Evolutionary conservation across 2,113 vertebrate species (phyloP), one percentile per base, ranked within the genome.

Genomic region (Xiphophorus couchianus): DNA sequence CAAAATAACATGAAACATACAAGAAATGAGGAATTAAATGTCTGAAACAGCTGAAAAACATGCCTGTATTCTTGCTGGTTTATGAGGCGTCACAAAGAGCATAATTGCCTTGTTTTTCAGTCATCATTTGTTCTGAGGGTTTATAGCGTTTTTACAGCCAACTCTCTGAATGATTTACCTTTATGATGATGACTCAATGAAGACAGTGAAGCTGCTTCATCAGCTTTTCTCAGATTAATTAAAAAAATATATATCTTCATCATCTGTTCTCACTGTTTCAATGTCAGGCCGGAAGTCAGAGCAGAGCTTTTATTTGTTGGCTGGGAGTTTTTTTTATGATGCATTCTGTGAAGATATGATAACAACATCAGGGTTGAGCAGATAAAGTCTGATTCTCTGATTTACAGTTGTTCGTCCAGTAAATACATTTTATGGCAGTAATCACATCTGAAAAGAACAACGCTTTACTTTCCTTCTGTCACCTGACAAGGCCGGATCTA

Each of bases 111-210:
- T 15, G n/a, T 68, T 58, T 22, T 31, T 68, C 25, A 62, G 37
- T 33, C 2, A 4, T 69, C 37, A 28, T 69, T 29, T 51, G 29
- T 63, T 48, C 44, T 48, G 44, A 19, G 14, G 15, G 4, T 48
- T 48, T 48, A 48, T 19, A 29, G 2, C 1, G 4, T 75, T 48
- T 62, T 63, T 76, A 62, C 42, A 48, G 29, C 54, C 14, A 69
- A 69, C 33, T 42, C 17, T 28, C n/a, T 51, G 48, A 77, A 77
- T 65, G 62, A 77, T 77, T 71, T 65, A 31, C 44, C 17, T 77
- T 77, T 77, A 77, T 14, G 7, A 30, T 30, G 62, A 22, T 0
- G 29, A 39, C 19, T 63, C 60, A 48, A 48, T 48, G 54, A 37
- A 37, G 27, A 29, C n/a, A 60, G 31, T 66, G 5, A 61, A 30